Percentiles rank a stretch among this genome's conserved stretches.
These are phyloP conservation scores for Marmota flaviventris DNA, from an alignment of 2,113 vertebrate genomes.

Conservation along the genomic window DNA sequence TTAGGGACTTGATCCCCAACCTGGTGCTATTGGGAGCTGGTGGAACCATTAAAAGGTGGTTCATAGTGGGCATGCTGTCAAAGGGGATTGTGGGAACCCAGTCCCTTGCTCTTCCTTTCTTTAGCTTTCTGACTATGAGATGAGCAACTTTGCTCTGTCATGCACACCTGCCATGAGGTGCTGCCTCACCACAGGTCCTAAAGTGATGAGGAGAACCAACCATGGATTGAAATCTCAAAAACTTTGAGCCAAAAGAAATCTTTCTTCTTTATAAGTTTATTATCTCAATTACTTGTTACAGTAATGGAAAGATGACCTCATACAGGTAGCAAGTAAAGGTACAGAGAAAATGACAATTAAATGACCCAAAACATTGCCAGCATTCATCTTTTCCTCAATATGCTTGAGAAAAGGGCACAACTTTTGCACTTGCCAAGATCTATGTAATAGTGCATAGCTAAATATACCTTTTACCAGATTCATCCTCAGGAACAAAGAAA, in stretches of 20 bases:
- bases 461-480: not conserved
- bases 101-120: not conserved
- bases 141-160: not conserved
- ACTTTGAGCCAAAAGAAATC: not conserved
- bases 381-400: not conserved
- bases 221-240: too few species aligned
- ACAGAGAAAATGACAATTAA: not conserved
- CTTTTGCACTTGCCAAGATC: not conserved
- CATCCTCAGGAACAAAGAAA: not conserved
- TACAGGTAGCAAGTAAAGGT: not conserved
- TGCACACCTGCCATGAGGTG: not conserved
- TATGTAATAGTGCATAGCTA: not conserved
- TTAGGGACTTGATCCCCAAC: not conserved
- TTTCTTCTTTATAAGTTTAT: not conserved
- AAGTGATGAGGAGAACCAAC: not conserved
- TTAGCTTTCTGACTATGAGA: not conserved
- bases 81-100: not conserved
- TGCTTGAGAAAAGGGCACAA: not conserved
- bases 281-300: not conserved
- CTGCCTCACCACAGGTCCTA: not conserved
- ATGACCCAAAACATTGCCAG: not conserved
- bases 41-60: not conserved
- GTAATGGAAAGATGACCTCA: not conserved
- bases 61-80: not conserved
- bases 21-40: not conserved